Evolutionary conservation across 2,113 vertebrate species (phyloP), one percentile per base, ranked within the genome.

Genomic region (Ariopsis seemanni): DNA sequence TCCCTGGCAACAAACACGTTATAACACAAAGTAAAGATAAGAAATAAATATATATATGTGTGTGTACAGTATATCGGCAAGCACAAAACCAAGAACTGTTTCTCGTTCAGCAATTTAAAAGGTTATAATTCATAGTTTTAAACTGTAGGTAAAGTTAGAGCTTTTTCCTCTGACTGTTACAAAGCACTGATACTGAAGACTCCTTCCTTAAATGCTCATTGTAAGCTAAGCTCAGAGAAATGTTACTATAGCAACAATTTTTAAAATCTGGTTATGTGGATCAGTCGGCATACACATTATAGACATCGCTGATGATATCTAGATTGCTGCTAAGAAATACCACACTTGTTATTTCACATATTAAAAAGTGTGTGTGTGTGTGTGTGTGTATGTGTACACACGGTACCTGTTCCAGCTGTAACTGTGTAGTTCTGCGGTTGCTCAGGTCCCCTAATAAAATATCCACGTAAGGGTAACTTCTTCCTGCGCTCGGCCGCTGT

Each of bases 401-500:
- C 42, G 42, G 42, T 78, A 98, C 98, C 97, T 99, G 97, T 90
- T 99, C 97, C 79, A 99, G 95, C 91, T 99, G 98, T 85, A 99
- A 95, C 93, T 99, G 98, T 74, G 97, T 95, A 89, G 97, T 94
- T 53, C 94, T 93, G 88, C 95, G 97, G 1, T 95, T 90, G 5
- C 92, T 95, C 90, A 96, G 90, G 83, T 98, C 97, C 5, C 97
- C 97, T 90, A 99, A 80, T 0, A 93, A 92, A 18, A 99, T 93
- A 92, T 99, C 98, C 65, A 98, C 98, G 0, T 99, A 99, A 2
- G 98, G 98, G 77, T 92, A 98, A 92, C 97, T 99, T 80, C 95
- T 94, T 8, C 96, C 96, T 0, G 96, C 93, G 0, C 93, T 93
- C 0, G 96, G 97, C 52, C 96, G 94, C 93, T 97, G 97, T 0